A percentile compares a stretch with the other conserved stretches of the same genome.
These are phyloP conservation scores for Drosophila cognata DNA, from an alignment of 2,888 invertebrate species.

Conservation along the genomic window DNA sequence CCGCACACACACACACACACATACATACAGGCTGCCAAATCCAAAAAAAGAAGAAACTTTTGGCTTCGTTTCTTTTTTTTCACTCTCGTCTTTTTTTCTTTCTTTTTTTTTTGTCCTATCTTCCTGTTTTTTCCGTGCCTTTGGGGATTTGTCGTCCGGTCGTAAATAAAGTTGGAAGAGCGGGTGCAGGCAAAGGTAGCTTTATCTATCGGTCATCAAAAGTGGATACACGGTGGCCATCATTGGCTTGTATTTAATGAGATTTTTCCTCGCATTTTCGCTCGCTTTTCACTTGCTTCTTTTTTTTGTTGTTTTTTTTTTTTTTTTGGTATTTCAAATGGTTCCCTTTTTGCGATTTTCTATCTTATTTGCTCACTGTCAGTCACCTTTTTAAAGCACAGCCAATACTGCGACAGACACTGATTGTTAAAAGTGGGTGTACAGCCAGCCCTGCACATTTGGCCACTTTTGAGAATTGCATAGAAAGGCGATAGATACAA, in stretches of 20 bases:
- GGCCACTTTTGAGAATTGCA: constrained; percentile 16
- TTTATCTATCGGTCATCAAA: constrained; percentile 74
- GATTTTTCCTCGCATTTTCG: constrained; percentile 54
- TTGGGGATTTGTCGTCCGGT: constrained; percentile 61
- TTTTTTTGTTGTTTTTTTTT: not conserved
- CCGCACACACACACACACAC: not conserved
- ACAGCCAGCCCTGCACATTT: not conserved
- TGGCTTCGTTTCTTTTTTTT: constrained; percentile 6
- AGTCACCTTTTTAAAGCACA: constrained; percentile 37
- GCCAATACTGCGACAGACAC: constrained; percentile 25
- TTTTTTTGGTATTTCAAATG: not conserved
- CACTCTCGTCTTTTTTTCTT: not conserved
- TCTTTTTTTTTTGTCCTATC: constrained; percentile 5
- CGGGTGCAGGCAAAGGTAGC: constrained; percentile 5
- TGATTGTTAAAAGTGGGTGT: not conserved
- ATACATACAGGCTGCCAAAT: not conserved
- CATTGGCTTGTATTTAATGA: constrained; percentile 81
- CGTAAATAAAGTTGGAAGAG: constrained; percentile 63
- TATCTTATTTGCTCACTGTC: constrained; percentile 31
- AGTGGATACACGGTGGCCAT: constrained; percentile 48
- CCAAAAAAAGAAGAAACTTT: not conserved
- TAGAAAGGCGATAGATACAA: constrained; percentile 17
- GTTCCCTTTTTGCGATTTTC: not conserved
- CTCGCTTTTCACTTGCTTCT: constrained; percentile 1
- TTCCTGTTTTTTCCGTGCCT: constrained; percentile 15